Evolutionary conservation across 2,113 vertebrate genomes (phyloP), one percentile per base, ranked within the genome.

Genomic region (Lucifuga dentata): DNA sequence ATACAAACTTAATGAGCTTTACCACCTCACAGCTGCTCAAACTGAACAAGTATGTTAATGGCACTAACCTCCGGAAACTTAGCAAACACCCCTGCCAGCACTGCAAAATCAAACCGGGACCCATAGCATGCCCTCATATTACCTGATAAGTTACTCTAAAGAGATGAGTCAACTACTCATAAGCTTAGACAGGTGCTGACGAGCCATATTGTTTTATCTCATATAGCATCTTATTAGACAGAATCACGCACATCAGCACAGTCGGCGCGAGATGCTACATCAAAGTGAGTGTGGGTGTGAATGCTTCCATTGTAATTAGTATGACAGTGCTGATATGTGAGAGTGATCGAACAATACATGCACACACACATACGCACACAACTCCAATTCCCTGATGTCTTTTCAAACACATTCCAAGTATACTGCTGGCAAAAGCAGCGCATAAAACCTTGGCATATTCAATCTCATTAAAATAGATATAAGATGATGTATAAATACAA

Each of bases 281-380:
- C 81, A 87, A 89, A 90, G 70, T 45, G 40, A 59, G 29, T 26
- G 58, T 57, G 29, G 78, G 74, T 57, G 79, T 68, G 63, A 63
- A 86, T 2, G 32, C 11, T 24, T 87, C 71, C 45, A 39, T 71
- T 65, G 71, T 72, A 78, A 89, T 90, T 83, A 82, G 57, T n/a
- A 53, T 86, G 70, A 71, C 55, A 26, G 69, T 33, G 36, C 15
- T 38, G 53, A 59, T 40, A 68, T 78, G 39, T 60, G 71, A 65
- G 39, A 70, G 58, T 69, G 58, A 79, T 67, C 65, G 60, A 43
- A 63, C 43, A 76, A 43, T 40, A 41, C 60, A 66, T 13, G 58
- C 55, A 40, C 38, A 59, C 66, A 68, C 45, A 73, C 52, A 46
- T 67, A 51, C n/a, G 51, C 70, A 33, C 16, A 33, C 8, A 39